Conservation (phyloP, 64 coral and sea anemone species). For the Hydrozoanthus tunicans region DNA sequence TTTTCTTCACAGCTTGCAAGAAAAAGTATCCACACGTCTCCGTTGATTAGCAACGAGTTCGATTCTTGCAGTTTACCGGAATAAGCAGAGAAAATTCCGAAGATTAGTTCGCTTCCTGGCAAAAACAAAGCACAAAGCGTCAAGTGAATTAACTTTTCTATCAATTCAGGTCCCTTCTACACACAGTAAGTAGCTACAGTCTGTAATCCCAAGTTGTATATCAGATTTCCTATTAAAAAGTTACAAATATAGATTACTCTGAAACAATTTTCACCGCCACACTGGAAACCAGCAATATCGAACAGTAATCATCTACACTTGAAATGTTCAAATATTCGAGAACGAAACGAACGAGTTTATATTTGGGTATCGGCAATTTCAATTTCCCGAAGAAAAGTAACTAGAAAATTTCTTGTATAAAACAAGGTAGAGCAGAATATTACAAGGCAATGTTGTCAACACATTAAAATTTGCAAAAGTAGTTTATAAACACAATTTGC, state of each 20-base stretch:
- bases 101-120: slow-evolving; percentile 3
- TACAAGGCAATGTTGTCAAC: not conserved
- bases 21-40: not conserved
- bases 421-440: not conserved
- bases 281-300: slow-evolving; percentile 28
- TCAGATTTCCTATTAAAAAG: not conserved
- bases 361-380: not conserved
- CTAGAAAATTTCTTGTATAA: not conserved
- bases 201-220: too few relatives aligned
- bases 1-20: not conserved
- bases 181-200: not conserved
- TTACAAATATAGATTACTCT: not conserved
- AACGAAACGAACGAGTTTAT: slow-evolving; percentile 49
- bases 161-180: not conserved
- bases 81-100: not conserved
- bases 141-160: not conserved
- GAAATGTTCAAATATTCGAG: slow-evolving; percentile 51
- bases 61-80: not conserved
- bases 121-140: not conserved
- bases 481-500: not conserved
- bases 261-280: not conserved
- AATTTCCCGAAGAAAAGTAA: not conserved
- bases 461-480: not conserved
- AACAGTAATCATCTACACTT: slow-evolving; percentile 49
- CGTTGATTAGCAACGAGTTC: slow-evolving; percentile 20